Base-by-base conservation (phyloP, 2,113 vertebrate genomes). In the Grammomys dolichurus region DNA sequence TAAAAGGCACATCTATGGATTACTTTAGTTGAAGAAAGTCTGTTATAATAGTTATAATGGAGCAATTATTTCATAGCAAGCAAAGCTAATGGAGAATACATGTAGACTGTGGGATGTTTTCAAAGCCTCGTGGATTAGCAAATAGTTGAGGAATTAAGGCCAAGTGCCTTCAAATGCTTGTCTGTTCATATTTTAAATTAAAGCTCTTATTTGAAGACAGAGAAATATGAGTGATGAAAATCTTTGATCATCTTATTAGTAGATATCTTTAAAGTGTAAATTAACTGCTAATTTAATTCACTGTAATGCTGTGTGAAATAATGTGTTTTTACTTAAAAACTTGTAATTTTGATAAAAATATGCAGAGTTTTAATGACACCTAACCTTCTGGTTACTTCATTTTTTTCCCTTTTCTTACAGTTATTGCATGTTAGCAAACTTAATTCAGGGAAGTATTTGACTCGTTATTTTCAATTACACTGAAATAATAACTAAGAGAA, bases 221-320 rank as follows among this genome's bases (percentile, higher is more conserved):
- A 75, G 63, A 77, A 97, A 95, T 94, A 77, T 95, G 40, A 96
- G 93, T 51, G 86, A 67, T 97, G 96, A 98, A 90, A 78, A 96
- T 85, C 93, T 98, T 98, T 98, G 96, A 96, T 98, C 96, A 97
- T 96, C 54, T 19, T 22, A 97, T 33, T 96, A 96, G 91, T 90
- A 81, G 97, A 58, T 95, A 95, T 95, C 12, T 95, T 93, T 97
- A 96, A 98, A 97, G 87, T 95, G 97, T 85, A 98, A 98, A 97
- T 95, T 97, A 97, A 82, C 89, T 93, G 82, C 92, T 97, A 97
- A 93, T 97, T 97, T 96, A 97, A 96, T 97, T 97, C 97, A 92
- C 96, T 97, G 93, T 94, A 93, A 97, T 93, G 48, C 80, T 77
- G 22, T 96, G 85, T 84, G 90, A 95, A 97, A 19, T 95, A 82